Evolutionary conservation across 2,888 invertebrate species (phyloP).

Genomic region (Boloria euphrosyne): DNA sequence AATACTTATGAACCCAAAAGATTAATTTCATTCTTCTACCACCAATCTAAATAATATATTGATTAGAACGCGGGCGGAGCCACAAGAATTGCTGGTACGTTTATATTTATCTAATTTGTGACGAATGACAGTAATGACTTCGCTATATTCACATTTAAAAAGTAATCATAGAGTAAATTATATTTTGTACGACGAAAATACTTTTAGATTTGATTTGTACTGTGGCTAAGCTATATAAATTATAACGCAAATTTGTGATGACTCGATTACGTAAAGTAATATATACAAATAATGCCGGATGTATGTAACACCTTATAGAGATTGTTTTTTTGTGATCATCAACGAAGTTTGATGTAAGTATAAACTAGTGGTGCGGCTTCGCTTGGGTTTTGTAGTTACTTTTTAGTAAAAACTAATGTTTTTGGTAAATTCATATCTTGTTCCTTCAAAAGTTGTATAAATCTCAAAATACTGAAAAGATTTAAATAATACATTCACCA

Average conservation of each 20-base stretch:
- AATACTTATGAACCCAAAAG: too few relatives aligned
- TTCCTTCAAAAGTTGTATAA: too few relatives aligned
- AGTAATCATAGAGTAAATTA: background rate
- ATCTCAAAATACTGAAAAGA: too few relatives aligned
- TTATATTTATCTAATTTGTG: background rate
- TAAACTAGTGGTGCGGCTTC: background rate
- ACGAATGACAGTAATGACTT: background rate
- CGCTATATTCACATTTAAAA: background rate
- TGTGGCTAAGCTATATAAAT: conserved; percentile 6
- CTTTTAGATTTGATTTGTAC: conserved; percentile 11
- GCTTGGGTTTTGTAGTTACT: too few relatives aligned
- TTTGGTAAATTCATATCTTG: too few relatives aligned
- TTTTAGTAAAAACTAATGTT: too few relatives aligned
- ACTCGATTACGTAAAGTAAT: conserved; percentile 9
- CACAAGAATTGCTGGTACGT: too few relatives aligned
- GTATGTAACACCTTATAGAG: conserved; percentile 2
- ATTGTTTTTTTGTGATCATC: conserved; percentile 11
- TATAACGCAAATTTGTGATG: conserved; percentile 3
- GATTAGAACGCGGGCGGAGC: too few relatives aligned
- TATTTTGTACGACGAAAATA: background rate
- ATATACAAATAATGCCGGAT: conserved; percentile 16
- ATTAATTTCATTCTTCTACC: too few relatives aligned
- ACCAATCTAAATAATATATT: too few relatives aligned
- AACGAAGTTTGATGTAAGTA: conserved; percentile 2
- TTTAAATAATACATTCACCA: too few relatives aligned